Evolutionary conservation across 2,797 vertebrate genomes (phyloP), one percentile per base, ranked within the genome.

Genomic region (Falco rusticolus): DNA sequence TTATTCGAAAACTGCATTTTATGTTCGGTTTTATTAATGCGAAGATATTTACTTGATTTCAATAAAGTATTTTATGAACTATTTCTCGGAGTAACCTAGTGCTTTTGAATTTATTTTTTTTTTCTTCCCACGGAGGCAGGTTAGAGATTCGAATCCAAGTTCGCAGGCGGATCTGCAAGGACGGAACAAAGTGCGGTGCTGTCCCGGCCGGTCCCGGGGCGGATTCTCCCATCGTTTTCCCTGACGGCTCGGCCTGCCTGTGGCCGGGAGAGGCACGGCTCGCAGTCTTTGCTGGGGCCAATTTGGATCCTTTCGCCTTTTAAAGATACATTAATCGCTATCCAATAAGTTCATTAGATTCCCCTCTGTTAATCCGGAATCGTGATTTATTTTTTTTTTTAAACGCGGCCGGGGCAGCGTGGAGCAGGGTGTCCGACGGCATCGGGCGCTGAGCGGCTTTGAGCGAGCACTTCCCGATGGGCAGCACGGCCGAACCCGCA

Each of bases 11-110:
- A 93, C 93, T 95, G 89, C 95, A 93, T 96, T 97, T 97, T 96
- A 96, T 60, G 77, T 90, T 94, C 94, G 25, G 94, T 95, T 96
- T 97, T 96, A 97, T 95, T 96, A 96, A 93, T 90, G 89, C 92
- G 96, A 98, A 98, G 97, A 97, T 94, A 96, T 94, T 97, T 97
- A 98, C 96, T 97, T 98, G 97, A 97, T 97, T 95, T 96, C 98
- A 98, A 98, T 98, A 98, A 98, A 98, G 57, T 98, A 98, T 98
- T 98, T 98, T 98, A 98, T 98, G 98, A 97, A 95, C 56, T 88
- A 79, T 86, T 63, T n/a, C 59, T 50, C 71, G 33, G 93, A 57
- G 74, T 78, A 83, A 60, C 4, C 29, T n/a, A 28, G 71, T 59
- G 56, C 22, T 37, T 92, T 34, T 33, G 22, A 2, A 11, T 39